Percentiles rank a stretch among this genome's conserved stretches.
Conservation (phyloP, 2,113 vertebrate species). For the Tonatia bakeri region DNA sequence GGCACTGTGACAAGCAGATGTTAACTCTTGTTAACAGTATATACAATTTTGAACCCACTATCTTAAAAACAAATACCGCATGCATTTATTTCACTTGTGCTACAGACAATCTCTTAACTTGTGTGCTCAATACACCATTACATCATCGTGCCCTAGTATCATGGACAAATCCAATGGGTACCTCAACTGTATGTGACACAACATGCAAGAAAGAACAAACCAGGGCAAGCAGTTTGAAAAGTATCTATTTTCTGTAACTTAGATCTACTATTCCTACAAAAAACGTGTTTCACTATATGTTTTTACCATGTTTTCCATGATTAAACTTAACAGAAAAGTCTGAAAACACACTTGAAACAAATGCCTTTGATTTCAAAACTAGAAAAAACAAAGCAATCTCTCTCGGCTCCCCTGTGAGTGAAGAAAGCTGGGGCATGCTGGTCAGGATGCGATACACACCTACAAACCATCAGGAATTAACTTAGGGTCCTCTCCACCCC, state of each 20-base stretch:
- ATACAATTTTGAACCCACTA: not conserved
- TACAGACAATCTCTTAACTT: not conserved
- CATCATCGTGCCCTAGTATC: not conserved
- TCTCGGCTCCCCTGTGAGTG: not conserved
- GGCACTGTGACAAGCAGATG: not conserved
- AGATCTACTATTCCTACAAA: not conserved
- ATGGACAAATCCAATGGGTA: not conserved
- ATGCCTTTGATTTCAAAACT: not conserved
- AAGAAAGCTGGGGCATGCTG: not conserved
- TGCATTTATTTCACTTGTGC: not conserved
- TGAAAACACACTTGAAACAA: not conserved
- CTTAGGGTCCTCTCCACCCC: not conserved
- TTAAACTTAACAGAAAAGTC: not conserved
- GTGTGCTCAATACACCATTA: not conserved
- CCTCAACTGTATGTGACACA: not conserved
- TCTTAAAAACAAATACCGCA: not conserved
- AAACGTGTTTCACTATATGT: not conserved
- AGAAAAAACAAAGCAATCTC: not conserved
- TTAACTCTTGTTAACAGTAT: not conserved
- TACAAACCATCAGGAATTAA: constrained; percentile 51
- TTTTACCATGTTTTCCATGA: not conserved
- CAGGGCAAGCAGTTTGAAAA: not conserved
- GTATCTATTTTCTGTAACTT: not conserved
- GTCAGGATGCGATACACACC: not conserved
- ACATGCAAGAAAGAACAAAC: not conserved